Base-by-base conservation (phyloP, 2,888 invertebrate species). In the Synanthedon formicaeformis region DNA sequence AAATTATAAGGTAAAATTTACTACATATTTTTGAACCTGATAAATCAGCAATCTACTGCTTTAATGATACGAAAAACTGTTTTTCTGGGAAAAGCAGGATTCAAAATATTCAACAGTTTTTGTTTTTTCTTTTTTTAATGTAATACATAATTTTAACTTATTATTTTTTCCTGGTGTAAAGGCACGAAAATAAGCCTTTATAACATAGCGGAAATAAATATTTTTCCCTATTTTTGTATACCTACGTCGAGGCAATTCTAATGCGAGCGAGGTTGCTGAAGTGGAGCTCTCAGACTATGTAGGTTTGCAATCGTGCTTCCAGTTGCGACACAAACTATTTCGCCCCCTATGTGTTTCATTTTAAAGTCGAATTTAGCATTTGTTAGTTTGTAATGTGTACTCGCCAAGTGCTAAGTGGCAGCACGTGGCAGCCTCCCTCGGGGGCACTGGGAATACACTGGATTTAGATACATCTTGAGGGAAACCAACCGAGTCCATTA, bases 381-480 rank as follows among this genome's bases (percentile, higher is more conserved):
- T 73, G 65, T 67, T 58, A 63, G 61, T 73, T 71, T 66, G 66
- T 63, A 65, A 63, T 66, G 66, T 70, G 45, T 45, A 14, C 45
- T 45, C 45, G 14, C 45, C 45, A 45, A 45, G 67, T 75, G 79
- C 76, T 85, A 85, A 85, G 86, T 84, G 81, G 80, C 67, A 77
- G 78, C 84, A 81, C 81, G 84, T 82, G 81, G 81, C 67, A 62
- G 59, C 60, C 65, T 77, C 85, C 73, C 70, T 53, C 58, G 78
- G 73, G 80, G 73, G 62, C 61, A 64, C 58, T 64, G 65, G 65
- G 73, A 75, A 80, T 75, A 81, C 74, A 69, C 71, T 62, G 70
- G 73, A 71, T 72, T 81, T 77, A 78, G 76, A 69, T 84, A 81
- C 81, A 81, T 80, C 78, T 80, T 81, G 81, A 60, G 78, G 78